These are phyloP conservation scores for Orthosia gothica DNA, from an alignment of 2,888 invertebrate genomes.

Conservation along the genomic window DNA sequence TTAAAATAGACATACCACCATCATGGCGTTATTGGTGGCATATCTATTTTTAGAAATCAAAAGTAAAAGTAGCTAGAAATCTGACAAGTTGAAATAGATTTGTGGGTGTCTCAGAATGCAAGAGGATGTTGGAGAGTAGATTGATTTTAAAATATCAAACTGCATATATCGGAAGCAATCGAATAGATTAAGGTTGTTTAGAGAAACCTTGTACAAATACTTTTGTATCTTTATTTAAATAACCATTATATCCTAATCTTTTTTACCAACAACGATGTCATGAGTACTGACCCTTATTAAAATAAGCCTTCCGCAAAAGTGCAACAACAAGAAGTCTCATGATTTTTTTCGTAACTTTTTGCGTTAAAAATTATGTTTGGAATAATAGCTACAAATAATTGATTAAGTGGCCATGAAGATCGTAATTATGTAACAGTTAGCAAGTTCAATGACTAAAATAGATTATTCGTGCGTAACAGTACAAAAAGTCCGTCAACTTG, in stretches of 20 bases:
- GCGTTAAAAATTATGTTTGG: constrained; percentile 5
- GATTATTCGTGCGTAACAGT: constrained; percentile 82
- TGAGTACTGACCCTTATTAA: constrained; percentile 60
- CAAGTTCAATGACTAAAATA: constrained; percentile 87
- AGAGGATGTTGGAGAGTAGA: too few relatives aligned
- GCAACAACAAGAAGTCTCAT: constrained; percentile 26
- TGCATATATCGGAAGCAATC: not conserved
- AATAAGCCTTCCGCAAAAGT: constrained; percentile 60
- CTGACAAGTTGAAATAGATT: not conserved
- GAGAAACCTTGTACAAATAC: constrained; percentile 37
- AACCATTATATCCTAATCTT: not conserved
- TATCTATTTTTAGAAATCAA: not conserved
- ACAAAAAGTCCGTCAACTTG: constrained; percentile 89
- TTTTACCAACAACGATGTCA: constrained; percentile 30
- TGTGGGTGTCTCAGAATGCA: not conserved
- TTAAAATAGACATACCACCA: not conserved
- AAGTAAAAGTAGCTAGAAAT: constrained; percentile 21
- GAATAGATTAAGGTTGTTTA: constrained; percentile 18
- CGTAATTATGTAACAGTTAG: constrained; percentile 77
- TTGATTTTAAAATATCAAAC: not conserved
- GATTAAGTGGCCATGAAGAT: constrained; percentile 68
- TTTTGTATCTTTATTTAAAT: constrained; percentile 3
- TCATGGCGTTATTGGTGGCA: too few relatives aligned
- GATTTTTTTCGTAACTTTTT: constrained; percentile 35
- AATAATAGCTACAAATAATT: constrained; percentile 52